phyloP scores from a whole-genome alignment of 1,140 invertebrate species.

The Papilio polytes region DNA sequence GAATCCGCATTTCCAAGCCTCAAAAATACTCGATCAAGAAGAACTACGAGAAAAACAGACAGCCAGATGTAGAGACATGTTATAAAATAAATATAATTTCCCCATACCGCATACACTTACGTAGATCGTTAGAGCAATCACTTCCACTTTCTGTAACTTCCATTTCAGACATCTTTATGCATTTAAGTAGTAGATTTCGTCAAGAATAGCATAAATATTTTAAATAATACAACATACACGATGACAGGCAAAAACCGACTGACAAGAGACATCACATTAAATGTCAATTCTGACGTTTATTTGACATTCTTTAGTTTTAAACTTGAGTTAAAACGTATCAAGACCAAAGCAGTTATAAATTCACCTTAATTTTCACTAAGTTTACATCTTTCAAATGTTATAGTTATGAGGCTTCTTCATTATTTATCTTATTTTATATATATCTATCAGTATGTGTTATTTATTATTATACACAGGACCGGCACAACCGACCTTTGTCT shows the following conservation, averaged over 20 bases:
- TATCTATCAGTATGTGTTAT: too few species aligned
- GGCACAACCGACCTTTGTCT: too few species aligned
- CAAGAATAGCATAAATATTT: slow-evolving; percentile 13
- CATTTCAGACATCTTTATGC: slow-evolving; percentile 76
- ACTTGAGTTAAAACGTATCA: not conserved
- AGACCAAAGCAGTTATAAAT: not conserved
- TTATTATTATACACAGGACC: too few species aligned
- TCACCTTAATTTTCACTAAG: not conserved
- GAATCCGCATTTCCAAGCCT: slow-evolving; percentile 94
- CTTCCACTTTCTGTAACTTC: slow-evolving; percentile 69
- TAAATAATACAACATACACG: slow-evolving; percentile 28
- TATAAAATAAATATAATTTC: not conserved
- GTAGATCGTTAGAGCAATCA: slow-evolving; percentile 76
- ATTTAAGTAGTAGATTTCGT: slow-evolving; percentile 40
- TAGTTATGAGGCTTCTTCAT: too few species aligned
- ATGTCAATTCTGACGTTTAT: not conserved
- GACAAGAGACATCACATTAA: not conserved
- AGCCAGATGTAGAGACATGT: slow-evolving; percentile 41
- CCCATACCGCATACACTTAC: slow-evolving; percentile 52
- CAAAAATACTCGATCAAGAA: slow-evolving; percentile 95
- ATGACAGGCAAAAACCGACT: slow-evolving; percentile 33
- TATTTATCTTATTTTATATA: too few species aligned
- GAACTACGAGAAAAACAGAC: slow-evolving; percentile 83
- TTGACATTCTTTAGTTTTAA: slow-evolving; percentile 30
- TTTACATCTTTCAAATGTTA: not conserved